Conservation (phyloP, 2,888 invertebrate species). For the Dusona sp. region DNA sequence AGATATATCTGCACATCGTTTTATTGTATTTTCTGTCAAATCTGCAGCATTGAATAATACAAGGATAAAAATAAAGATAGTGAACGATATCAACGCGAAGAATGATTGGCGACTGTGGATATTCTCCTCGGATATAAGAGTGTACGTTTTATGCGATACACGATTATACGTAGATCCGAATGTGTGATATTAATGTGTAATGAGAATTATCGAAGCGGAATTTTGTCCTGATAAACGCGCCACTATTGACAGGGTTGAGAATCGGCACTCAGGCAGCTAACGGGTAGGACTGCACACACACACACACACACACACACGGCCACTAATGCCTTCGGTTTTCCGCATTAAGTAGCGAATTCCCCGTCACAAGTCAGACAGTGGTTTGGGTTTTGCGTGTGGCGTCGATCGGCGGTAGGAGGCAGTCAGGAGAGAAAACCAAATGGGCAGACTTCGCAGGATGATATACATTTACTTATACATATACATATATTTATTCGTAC, state of each 20-base stretch:
- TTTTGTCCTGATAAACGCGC: conserved; percentile 49
- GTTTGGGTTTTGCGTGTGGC: conserved; percentile 72
- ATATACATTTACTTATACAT: conserved; percentile 9
- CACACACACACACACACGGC: neutral
- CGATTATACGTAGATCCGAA: neutral
- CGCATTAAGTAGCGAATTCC: conserved; percentile 80
- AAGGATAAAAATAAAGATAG: neutral
- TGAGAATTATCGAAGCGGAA: conserved; percentile 66
- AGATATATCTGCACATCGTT: neutral
- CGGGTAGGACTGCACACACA: neutral
- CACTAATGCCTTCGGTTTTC: conserved; percentile 73
- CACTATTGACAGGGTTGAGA: conserved; percentile 1
- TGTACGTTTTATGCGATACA: neutral
- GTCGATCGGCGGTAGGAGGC: conserved; percentile 41
- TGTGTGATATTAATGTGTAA: conserved; percentile 43
- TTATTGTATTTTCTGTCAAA: conserved; percentile 6
- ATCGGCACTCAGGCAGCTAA: conserved; percentile 59
- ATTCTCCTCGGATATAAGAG: neutral
- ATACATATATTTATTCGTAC: conserved; percentile 11
- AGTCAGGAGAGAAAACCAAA: conserved; percentile 69
- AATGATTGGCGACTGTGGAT: no score
- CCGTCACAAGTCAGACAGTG: conserved; percentile 82
- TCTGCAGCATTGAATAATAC: neutral
- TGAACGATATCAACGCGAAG: neutral
- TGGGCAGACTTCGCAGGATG: conserved; percentile 67